Evolutionary conservation across 2,113 vertebrate genomes (phyloP).

Genomic region (Bubo scandiacus): DNA sequence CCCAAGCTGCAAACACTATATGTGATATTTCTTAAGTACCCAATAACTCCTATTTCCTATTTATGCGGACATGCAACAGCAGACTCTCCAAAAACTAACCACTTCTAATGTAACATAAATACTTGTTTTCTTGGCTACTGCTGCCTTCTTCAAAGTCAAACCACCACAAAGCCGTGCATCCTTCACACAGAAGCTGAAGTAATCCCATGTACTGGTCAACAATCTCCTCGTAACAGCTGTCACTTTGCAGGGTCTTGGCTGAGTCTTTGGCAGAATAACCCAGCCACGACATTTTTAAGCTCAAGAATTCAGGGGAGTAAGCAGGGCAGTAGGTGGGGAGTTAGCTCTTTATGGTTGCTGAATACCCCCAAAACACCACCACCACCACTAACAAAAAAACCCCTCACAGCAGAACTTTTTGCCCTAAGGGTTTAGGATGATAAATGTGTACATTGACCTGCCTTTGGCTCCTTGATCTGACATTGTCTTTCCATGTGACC

Average conservation of each 20-base stretch:
- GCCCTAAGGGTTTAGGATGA: neutral
- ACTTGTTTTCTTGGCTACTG: neutral
- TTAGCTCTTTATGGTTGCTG: neutral
- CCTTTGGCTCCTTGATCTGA: neutral
- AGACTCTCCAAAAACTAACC: neutral
- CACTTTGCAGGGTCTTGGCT: neutral
- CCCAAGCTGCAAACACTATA: neutral
- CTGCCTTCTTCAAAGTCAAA: neutral
- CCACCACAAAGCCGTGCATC: rapidly evolving
- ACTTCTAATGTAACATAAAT: neutral
- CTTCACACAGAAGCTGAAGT: neutral
- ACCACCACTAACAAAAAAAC: no score
- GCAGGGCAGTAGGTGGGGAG: neutral
- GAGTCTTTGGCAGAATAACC: neutral
- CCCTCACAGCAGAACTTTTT: neutral
- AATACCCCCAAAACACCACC: neutral
- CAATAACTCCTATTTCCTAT: neutral
- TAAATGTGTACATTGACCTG: neutral
- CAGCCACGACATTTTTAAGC: neutral
- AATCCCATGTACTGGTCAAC: neutral
- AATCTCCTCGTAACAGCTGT: neutral
- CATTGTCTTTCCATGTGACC: neutral
- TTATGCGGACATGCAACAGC: neutral
- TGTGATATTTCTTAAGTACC: neutral
- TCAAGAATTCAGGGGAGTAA: neutral